Conservation (phyloP, 2,113 vertebrate genomes). For the Mirounga angustirostris region DNA sequence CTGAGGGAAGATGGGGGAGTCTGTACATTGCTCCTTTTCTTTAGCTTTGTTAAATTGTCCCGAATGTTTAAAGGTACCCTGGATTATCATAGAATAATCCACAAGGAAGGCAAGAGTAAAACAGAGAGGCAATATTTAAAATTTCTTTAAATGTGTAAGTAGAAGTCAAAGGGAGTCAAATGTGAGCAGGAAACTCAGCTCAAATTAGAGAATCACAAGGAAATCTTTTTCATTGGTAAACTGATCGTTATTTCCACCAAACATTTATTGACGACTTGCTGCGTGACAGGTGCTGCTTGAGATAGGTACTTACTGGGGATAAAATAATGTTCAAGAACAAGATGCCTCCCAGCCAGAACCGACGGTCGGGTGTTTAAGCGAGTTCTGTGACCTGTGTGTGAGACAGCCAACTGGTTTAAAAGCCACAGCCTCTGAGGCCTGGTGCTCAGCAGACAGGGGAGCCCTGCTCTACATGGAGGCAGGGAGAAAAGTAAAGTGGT, state of each 20-base stretch:
- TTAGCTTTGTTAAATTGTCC: not conserved
- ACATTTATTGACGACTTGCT: constrained; percentile 12
- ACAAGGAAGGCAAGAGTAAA: not conserved
- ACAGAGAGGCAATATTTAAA: constrained; percentile 43
- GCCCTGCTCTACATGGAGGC: not conserved
- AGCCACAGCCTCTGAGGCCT: not conserved
- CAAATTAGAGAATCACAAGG: constrained; percentile 44
- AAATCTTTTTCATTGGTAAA: constrained; percentile 23
- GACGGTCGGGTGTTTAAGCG: not conserved
- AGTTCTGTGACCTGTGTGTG: not conserved
- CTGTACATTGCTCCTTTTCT: not conserved
- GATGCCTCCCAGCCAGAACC: not conserved
- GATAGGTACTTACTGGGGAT: not conserved
- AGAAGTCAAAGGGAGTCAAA: constrained; percentile 23
- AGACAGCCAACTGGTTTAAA: not conserved
- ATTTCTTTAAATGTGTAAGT: not conserved
- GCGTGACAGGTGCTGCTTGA: not conserved
- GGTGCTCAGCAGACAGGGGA: not conserved
- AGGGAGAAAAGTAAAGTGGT: not conserved
- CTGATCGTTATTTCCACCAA: constrained; percentile 32
- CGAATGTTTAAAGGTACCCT: constrained; percentile 34
- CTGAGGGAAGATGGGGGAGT: not conserved
- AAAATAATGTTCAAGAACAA: constrained; percentile 38
- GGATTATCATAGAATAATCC: not conserved
- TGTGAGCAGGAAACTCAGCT: constrained; percentile 50